phyloP scores from a whole-genome alignment of 2,888 invertebrate species.

The Napeogenes sylphis region DNA sequence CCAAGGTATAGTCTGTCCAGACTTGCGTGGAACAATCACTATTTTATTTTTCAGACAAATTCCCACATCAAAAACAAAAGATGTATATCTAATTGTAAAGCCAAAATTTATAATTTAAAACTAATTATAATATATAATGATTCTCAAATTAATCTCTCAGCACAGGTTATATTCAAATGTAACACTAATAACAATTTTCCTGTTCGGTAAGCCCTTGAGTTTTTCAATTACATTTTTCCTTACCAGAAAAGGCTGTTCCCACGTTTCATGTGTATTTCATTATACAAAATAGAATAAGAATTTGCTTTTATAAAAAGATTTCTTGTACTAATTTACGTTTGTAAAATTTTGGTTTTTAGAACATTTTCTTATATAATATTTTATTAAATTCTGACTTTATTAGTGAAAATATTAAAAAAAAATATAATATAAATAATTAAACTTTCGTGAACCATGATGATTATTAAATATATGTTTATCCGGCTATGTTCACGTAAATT shows the following conservation, averaged over 20 bases:
- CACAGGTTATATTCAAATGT: not conserved
- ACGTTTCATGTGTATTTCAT: not conserved
- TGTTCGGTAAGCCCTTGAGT: not conserved
- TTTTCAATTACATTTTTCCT: conserved; percentile 1
- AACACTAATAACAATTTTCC: not conserved
- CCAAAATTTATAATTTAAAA: not conserved
- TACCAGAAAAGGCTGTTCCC: not conserved
- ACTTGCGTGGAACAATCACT: no score
- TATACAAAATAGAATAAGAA: not conserved
- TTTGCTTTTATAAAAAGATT: not conserved
- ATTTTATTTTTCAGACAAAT: no score
- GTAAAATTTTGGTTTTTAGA: not conserved
- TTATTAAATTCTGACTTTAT: no score
- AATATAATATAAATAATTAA: no score
- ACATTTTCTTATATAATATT: not conserved
- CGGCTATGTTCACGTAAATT: no score
- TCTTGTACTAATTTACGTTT: not conserved
- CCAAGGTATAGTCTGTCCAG: no score
- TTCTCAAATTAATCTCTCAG: not conserved
- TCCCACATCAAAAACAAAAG: no score
- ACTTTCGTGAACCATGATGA: no score
- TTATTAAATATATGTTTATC: no score
- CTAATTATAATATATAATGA: not conserved
- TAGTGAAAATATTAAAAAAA: no score
- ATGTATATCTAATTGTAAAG: no score